Conservation (phyloP, 2,113 vertebrate species). For the Mastomys coucha region DNA sequence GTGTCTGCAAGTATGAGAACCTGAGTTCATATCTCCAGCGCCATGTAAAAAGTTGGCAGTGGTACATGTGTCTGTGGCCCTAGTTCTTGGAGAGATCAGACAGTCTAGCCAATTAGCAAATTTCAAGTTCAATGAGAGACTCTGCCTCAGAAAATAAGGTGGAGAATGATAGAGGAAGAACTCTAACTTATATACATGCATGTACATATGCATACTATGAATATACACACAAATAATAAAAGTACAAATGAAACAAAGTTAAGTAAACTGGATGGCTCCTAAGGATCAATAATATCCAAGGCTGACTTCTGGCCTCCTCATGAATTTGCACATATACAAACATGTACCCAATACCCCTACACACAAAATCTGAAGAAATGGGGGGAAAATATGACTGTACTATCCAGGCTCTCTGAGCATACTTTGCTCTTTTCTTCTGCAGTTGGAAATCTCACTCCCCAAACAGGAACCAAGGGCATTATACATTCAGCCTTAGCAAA, state of each 20-base stretch:
- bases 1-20: neutral
- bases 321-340: neutral
- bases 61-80: neutral
- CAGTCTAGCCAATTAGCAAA: neutral
- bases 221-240: neutral
- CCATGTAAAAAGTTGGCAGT: neutral
- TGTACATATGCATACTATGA: neutral
- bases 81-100: neutral
- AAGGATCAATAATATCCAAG: neutral
- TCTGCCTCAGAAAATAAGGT: neutral
- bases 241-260: neutral
- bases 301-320: neutral
- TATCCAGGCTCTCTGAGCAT: neutral
- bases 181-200: neutral
- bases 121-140: neutral
- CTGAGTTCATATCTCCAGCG: neutral
- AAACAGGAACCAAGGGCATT: neutral
- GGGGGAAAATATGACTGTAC: neutral
- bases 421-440: neutral
- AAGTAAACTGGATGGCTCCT: neutral
- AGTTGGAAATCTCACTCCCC: neutral
- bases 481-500: neutral
- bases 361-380: neutral
- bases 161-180: neutral
- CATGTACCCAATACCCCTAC: neutral